Base-by-base conservation (phyloP, 2,113 vertebrate species). In the Orycteropus afer region DNA sequence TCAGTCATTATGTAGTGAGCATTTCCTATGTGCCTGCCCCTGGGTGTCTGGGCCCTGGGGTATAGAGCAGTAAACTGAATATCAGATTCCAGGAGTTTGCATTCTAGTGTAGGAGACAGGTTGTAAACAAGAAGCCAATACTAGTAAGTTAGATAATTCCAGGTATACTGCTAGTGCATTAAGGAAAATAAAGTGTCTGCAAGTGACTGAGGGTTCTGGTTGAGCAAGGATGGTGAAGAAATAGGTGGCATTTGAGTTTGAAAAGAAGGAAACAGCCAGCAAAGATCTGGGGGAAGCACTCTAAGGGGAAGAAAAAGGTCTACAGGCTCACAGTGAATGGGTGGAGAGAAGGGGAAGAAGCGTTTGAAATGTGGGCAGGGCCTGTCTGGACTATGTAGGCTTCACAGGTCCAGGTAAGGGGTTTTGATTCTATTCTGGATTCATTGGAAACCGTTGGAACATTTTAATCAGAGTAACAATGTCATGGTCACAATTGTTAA, bases 311-410 rank as follows among this genome's bases (percentile, higher is more conserved):
- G 76, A n/a, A 49, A 17, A 14, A 71, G 29, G 42, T 15, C 15
- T 63, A 20, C 5, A 11, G 23, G 40, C 13, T 71, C 13, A 22
- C 27, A 47, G 47, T 9, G 14, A 1, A 4, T 22, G 45, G n/a
- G 63, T n/a, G n/a, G 12, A n/a, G 42, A 69, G 9, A 71, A 14
- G 14, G 47, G 61, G 12, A 65, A 29, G 42, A n/a, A 37, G 11
- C 23, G 7, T 61, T 47, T 15, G 20, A 79, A 27, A 51, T 22
- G 0, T 15, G 42, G 53, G 37, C 59, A 51, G 67, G 25, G 40
- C 25, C 40, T 7, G 20, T 20, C 32, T 7, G 14, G 47, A 80
- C 32, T 5, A 3, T 12, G 0, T 0, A 9, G 53, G 47, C 15
- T 27, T 55, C 45, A 17, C 40, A 71, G 83, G 22, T 17, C n/a